These are phyloP conservation scores for Pica pica DNA, from an alignment of 2,113 vertebrate genomes.

Conservation along the genomic window DNA sequence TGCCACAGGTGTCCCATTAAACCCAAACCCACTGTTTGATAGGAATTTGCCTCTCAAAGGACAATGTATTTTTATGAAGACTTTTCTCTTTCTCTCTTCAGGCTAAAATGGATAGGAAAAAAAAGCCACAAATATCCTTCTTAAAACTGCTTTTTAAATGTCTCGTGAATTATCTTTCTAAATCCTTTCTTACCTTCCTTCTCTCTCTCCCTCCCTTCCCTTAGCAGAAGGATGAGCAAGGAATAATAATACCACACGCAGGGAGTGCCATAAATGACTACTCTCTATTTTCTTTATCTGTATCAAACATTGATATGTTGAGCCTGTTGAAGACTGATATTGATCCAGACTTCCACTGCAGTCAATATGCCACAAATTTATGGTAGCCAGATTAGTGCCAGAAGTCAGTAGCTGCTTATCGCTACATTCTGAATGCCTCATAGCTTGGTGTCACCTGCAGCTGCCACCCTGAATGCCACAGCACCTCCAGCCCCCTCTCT, in stretches of 20 bases:
- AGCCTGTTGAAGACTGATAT: not conserved
- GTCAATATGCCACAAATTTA: not conserved
- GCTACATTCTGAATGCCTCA: not conserved
- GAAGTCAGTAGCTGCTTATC: not conserved
- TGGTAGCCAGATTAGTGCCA: not conserved
- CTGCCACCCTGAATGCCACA: not conserved
- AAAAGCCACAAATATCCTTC: not conserved
- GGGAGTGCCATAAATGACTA: not conserved
- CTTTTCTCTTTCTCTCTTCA: not conserved
- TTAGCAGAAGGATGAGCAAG: not conserved
- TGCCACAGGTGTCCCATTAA: not conserved
- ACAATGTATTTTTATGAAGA: not conserved
- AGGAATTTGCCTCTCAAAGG: not conserved
- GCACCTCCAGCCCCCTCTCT: not conserved
- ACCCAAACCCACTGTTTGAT: not conserved
- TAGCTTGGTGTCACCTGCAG: not conserved
- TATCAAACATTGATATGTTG: slow-evolving; percentile 31
- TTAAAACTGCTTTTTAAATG: not conserved
- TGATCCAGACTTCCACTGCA: not conserved
- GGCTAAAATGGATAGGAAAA: not conserved
- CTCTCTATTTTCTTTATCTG: not conserved
- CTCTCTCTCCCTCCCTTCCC: not conserved
- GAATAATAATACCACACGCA: accelerated
- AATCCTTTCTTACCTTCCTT: not conserved
- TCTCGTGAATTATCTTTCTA: not conserved